These are phyloP conservation scores for Pristionchus fissidentatus DNA, from an alignment of 2,888 invertebrate genomes.

Conservation along the genomic window DNA sequence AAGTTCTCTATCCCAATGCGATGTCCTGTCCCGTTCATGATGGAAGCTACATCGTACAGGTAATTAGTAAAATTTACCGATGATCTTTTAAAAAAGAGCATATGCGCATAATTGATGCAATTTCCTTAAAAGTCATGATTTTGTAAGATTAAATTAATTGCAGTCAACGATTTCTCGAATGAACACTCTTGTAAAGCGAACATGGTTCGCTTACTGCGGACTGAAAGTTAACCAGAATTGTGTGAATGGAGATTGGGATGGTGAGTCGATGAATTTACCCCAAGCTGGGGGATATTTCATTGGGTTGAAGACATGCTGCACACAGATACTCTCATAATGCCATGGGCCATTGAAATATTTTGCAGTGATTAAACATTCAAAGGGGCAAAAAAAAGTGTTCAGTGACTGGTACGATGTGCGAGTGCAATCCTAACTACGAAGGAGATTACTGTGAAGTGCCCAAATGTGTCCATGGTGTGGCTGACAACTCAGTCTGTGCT, in stretches of 20 bases:
- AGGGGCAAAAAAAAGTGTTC: background rate
- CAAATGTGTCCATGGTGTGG: slow-evolving; percentile 32
- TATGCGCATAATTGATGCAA: background rate
- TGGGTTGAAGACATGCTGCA: background rate
- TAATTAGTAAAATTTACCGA: background rate
- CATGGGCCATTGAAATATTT: too few relatives aligned
- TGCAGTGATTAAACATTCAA: too few relatives aligned
- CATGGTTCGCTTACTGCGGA: slow-evolving; percentile 30
- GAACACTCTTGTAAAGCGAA: background rate
- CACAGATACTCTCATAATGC: too few relatives aligned
- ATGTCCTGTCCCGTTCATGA: slow-evolving; percentile 26
- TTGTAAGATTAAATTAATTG: background rate
- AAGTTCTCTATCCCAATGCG: slow-evolving; percentile 16
- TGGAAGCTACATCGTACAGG: background rate
- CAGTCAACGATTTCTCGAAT: slow-evolving; percentile 4
- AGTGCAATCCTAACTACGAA: background rate
- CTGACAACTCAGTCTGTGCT: slow-evolving; percentile 10
- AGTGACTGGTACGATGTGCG: background rate
- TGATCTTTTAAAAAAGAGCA: background rate
- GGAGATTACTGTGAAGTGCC: slow-evolving; percentile 41
- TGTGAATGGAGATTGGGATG: background rate
- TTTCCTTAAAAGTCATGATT: background rate
- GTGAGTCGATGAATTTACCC: background rate
- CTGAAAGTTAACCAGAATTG: background rate
- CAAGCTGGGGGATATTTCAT: background rate